Percentiles rank a stretch among this genome's conserved stretches.
Conservation (phyloP, 1,140 invertebrate species). For the Lordiphosa stackelbergi region DNA sequence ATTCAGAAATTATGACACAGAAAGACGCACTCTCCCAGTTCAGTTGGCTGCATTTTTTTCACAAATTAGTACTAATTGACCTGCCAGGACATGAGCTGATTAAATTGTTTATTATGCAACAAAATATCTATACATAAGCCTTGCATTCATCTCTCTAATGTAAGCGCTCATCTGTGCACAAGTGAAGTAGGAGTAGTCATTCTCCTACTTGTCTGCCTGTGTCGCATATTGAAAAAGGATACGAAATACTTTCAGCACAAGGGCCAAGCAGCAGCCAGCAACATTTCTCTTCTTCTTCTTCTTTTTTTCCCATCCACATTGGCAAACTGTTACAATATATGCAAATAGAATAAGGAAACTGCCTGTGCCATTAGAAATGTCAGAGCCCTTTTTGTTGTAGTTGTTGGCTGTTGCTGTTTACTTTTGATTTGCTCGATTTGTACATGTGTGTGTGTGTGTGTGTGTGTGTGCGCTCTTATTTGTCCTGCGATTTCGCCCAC, state of each 20-base stretch:
- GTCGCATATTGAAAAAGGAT: constrained; percentile 6
- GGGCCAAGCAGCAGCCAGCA: no score
- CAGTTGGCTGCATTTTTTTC: not conserved
- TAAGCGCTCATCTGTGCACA: constrained; percentile 28
- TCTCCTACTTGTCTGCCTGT: not conserved
- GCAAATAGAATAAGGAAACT: constrained; percentile 61
- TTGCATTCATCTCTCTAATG: constrained; percentile 42
- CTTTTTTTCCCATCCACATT: constrained; percentile 2
- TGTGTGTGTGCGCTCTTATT: constrained; percentile 48
- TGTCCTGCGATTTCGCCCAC: constrained; percentile 50
- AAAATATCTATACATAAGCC: no score
- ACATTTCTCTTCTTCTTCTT: no score
- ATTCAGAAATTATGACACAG: constrained; percentile 2
- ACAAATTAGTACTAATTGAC: constrained; percentile 64
- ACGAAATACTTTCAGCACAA: no score
- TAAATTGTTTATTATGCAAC: constrained; percentile 7
- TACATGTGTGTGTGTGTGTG: constrained; percentile 7
- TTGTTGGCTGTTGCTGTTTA: constrained; percentile 53
- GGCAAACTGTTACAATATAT: constrained; percentile 62
- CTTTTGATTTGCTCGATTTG: constrained; percentile 69
- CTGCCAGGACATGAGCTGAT: constrained; percentile 29
- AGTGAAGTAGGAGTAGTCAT: constrained; percentile 26
- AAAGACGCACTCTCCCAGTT: not conserved
- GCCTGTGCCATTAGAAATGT: constrained; percentile 35
- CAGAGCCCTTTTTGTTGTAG: constrained; percentile 31